phyloP scores from a whole-genome alignment of 1,140 invertebrate genomes.

The Sitobion miscanthi region DNA sequence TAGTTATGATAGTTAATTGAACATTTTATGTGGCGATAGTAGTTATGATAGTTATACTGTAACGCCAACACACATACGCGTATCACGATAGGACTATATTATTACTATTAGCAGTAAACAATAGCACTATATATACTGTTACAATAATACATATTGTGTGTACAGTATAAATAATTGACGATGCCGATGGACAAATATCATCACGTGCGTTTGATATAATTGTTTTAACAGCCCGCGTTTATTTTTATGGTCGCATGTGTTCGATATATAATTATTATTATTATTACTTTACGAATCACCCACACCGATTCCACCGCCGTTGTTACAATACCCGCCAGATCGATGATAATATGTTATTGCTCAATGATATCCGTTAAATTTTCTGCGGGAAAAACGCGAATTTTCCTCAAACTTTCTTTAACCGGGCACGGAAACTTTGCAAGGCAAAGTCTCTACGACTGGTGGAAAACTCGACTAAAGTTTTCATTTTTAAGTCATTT shows the following conservation, averaged over 20 bases:
- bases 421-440: background rate
- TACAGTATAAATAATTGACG: background rate
- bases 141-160: background rate
- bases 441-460: background rate
- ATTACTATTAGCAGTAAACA: background rate
- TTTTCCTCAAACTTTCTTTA: conserved; percentile 39
- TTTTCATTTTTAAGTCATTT: conserved; percentile 51
- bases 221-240: background rate
- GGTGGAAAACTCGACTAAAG: conserved; percentile 12
- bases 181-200: background rate
- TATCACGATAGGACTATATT: background rate
- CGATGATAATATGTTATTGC: background rate
- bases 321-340: background rate
- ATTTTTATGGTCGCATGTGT: conserved; percentile 34
- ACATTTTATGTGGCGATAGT: background rate
- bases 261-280: conserved; percentile 18
- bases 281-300: background rate
- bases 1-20: background rate
- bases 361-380: too few relatives aligned
- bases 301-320: background rate
- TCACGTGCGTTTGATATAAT: background rate
- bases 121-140: background rate
- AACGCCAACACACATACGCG: background rate
- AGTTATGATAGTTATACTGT: background rate
- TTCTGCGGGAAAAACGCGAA: background rate